A percentile compares a stretch with the other conserved stretches of the same genome.
phyloP scores from a whole-genome alignment of 2,113 vertebrate species.

The Oreotrochilus melanogaster region DNA sequence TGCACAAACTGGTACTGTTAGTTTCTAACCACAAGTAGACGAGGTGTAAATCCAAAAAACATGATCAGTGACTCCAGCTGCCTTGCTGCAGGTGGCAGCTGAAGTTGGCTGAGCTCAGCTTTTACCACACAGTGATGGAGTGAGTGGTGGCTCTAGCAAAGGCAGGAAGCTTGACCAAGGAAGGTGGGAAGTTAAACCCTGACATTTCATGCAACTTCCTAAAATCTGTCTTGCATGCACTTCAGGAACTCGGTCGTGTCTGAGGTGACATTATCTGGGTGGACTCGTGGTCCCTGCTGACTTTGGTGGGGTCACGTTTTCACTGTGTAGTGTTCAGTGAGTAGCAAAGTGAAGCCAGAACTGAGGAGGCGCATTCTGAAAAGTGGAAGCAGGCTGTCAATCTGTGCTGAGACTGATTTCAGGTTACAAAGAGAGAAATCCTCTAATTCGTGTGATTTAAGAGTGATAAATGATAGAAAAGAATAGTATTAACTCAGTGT shows the following conservation, averaged over 20 bases:
- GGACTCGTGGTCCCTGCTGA: background rate
- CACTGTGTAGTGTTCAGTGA: background rate
- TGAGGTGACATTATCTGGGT: background rate
- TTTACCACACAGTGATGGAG: fast-evolving
- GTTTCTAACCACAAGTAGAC: background rate
- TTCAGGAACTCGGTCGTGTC: background rate
- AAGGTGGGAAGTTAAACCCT: background rate
- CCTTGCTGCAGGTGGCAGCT: background rate
- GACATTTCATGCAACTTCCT: background rate
- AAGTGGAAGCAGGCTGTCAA: background rate
- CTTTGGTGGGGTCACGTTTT: background rate
- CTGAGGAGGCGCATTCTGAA: background rate
- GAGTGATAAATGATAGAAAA: background rate
- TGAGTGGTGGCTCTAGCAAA: background rate
- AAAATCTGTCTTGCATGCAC: background rate
- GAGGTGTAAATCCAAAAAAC: background rate
- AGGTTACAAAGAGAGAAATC: background rate
- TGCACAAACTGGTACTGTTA: background rate
- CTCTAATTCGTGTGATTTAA: background rate
- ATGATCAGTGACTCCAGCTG: fast-evolving
- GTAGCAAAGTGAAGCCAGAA: background rate
- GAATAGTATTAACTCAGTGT: background rate
- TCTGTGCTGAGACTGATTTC: background rate
- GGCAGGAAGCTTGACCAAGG: background rate
- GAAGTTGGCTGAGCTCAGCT: background rate